Conservation (phyloP, 2,888 invertebrate species). For the Agrotis segetum region DNA sequence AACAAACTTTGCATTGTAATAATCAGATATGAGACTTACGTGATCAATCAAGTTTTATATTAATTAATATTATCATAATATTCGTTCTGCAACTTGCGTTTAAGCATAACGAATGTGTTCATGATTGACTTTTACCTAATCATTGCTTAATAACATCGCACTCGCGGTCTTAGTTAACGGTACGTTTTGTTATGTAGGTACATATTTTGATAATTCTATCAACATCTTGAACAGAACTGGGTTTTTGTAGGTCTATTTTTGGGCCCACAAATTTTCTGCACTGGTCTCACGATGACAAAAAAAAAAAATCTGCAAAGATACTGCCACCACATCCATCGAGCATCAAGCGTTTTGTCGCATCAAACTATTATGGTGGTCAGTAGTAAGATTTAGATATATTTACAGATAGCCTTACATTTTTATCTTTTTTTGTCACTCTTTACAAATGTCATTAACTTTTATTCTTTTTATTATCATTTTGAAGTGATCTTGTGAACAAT, state of each 20-base stretch:
- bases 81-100: conserved; percentile 29
- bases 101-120: conserved; percentile 41
- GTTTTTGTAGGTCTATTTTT: neutral
- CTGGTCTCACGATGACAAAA: no score
- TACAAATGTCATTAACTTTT: no score
- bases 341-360: neutral
- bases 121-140: conserved; percentile 46
- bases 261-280: neutral
- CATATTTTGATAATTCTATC: neutral
- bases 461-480: conserved; percentile 25
- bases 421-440: no score
- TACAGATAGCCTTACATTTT: neutral
- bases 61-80: conserved; percentile 42
- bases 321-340: no score
- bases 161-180: conserved; percentile 8
- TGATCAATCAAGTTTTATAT: conserved; percentile 67
- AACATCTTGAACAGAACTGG: neutral
- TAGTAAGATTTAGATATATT: neutral
- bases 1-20: conserved; percentile 67
- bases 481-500: conserved; percentile 56
- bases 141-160: conserved; percentile 27
- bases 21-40: conserved; percentile 65
- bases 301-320: neutral
- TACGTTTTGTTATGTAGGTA: conserved; percentile 7
- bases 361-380: neutral